Evolutionary conservation across 1,140 invertebrate species (phyloP).

Genomic region (Tribolium madens): DNA sequence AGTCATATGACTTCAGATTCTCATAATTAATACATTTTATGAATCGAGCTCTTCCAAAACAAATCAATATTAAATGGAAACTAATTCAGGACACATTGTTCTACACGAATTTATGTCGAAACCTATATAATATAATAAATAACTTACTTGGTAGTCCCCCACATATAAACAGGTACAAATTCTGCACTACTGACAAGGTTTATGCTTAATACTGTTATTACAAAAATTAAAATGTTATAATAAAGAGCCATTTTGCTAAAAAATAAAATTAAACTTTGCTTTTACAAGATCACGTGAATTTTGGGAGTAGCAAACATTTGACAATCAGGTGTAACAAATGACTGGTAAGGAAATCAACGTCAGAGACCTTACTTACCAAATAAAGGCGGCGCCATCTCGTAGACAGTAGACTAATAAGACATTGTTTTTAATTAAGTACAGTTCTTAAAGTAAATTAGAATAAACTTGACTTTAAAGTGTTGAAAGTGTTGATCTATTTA

Average conservation of each 20-base stretch:
- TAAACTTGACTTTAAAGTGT: too few species aligned
- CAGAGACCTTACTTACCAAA: not conserved
- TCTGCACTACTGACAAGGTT: conserved; percentile 53
- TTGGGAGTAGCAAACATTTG: conserved; percentile 52
- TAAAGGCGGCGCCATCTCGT: not conserved
- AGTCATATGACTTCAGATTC: conserved; percentile 54
- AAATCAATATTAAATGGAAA: not conserved
- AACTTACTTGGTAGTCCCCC: conserved; percentile 62
- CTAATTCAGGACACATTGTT: not conserved
- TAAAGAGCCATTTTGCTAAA: not conserved
- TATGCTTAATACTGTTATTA: conserved; percentile 21
- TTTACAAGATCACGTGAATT: conserved; percentile 58
- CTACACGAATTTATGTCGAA: not conserved
- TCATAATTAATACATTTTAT: not conserved
- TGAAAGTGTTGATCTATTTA: too few species aligned
- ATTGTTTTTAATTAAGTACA: not conserved
- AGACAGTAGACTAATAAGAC: not conserved
- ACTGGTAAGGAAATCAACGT: conserved; percentile 42
- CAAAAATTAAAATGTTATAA: conserved; percentile 7
- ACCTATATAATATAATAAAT: conserved; percentile 40
- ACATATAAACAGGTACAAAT: conserved; percentile 64
- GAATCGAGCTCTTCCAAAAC: not conserved
- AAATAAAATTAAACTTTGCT: conserved; percentile 29
- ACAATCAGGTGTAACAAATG: conserved; percentile 57
- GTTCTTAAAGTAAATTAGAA: not conserved